Percentiles rank a stretch among this genome's conserved stretches.
Evolutionary conservation across 2,888 invertebrate genomes (phyloP).

Genomic region (Dicyrtomina minuta): DNA sequence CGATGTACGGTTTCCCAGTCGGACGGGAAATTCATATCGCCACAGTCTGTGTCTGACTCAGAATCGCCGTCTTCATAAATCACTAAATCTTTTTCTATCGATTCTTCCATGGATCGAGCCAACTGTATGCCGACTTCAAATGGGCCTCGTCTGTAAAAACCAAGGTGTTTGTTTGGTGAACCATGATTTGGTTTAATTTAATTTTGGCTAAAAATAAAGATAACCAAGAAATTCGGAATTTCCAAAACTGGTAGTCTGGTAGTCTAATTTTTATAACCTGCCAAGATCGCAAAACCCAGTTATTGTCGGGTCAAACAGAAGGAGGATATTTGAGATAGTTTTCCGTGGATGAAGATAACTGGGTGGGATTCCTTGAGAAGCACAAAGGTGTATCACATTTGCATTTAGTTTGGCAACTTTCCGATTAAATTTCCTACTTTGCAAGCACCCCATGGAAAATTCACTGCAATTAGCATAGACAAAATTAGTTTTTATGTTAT

Average conservation of each 20-base stretch:
- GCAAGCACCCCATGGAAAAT: slow-evolving; percentile 72
- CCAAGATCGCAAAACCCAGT: slow-evolving; percentile 65
- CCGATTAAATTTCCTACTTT: slow-evolving; percentile 70
- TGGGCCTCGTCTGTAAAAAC: slow-evolving; percentile 64
- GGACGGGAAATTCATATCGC: slow-evolving; percentile 69
- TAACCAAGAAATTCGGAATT: no score
- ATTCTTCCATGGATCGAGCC: slow-evolving; percentile 66
- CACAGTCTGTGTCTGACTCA: slow-evolving; percentile 64
- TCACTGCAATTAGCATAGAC: slow-evolving; percentile 63
- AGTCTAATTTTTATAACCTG: no score
- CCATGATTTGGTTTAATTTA: no score
- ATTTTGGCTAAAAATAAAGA: no score
- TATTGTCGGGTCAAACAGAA: slow-evolving; percentile 67
- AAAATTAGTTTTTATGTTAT: slow-evolving; percentile 5
- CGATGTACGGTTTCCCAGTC: slow-evolving; percentile 75
- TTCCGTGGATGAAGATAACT: slow-evolving; percentile 66
- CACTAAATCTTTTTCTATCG: slow-evolving; percentile 65
- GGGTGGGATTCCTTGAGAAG: slow-evolving; percentile 71
- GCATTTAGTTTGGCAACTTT: slow-evolving; percentile 77
- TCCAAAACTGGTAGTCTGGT: no score
- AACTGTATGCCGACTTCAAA: slow-evolving; percentile 64
- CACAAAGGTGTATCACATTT: slow-evolving; percentile 76
- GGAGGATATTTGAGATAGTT: slow-evolving; percentile 71
- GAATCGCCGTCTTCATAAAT: slow-evolving; percentile 62
- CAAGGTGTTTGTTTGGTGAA: no score